Base-by-base conservation (phyloP, 1,140 invertebrate species). In the Atta cephalotes region DNA sequence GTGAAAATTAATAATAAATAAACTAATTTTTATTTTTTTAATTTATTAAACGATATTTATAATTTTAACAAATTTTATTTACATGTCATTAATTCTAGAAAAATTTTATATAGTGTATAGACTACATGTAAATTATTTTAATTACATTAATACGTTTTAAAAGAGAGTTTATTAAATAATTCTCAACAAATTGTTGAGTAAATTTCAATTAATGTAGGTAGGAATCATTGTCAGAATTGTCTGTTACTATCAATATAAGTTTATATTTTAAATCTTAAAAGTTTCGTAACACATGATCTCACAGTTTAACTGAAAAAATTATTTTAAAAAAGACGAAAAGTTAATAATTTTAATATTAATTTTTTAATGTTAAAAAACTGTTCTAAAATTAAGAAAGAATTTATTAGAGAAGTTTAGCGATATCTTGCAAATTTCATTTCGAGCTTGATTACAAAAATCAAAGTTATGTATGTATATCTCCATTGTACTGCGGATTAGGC, bases 401-500 rank as follows among this genome's bases (percentile, higher is more conserved):
- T 72, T 53, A 31, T 16, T 18, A 16, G 4, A 35, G 45, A 31
- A n/a, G 51, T 76, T 63, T 16, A 72, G 14, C 5, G 7, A 51
- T 16, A 31, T n/a, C 28, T 16, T 49, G 25, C 3, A 31, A 45
- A 28, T 72, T 28, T 31, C 12, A 56, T 45, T 74, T 16, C 1
- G 3, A 25, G n/a, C 16, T 45, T 25, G 53, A 72, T 72, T 25
- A 60, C 5, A 49, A 71, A 25, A 60, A 72, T 62, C 18, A n/a
- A 39, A 70, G 14, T 31, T 18, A 62, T 14, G 35, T 35, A 31
- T 14, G 35, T 35, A 31, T 7, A 18, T 62, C 60, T 76, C 28
- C 79, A 71, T 18, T 71, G 66, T 72, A 72, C 14, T 28, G 70
- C n/a, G 80, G 25, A 74, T 82, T 82, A 82, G 79, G 53, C 68